Evolutionary conservation across 1,140 invertebrate genomes (phyloP), one percentile per base, ranked within the genome.

Genomic region (Chymomyza costata): DNA sequence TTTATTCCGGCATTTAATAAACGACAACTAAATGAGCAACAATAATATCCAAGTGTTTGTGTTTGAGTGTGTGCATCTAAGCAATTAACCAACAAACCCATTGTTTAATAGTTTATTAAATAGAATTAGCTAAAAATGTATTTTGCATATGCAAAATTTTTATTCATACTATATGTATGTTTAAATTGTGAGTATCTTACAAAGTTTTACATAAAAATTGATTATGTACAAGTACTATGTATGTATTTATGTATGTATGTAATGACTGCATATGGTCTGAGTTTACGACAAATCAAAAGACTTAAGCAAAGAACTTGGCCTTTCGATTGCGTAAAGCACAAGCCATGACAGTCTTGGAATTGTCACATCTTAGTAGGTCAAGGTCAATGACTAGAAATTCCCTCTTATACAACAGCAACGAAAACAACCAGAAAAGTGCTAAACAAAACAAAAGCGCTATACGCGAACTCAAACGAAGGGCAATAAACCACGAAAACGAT

Each of bases 401-500:
- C 73, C 61, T n/a, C n/a, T n/a, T n/a, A n/a, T n/a, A n/a, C n/a
- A n/a, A n/a, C n/a, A n/a, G n/a, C n/a, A n/a, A n/a, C 38, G 11
- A 2, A 15, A 38, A 14, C 11, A 16, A 58, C 43, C 30, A 39
- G 40, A 44, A 54, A 66, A 64, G 46, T 66, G 64, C 64, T 53
- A 53, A 45, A 50, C 65, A 60, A 18, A 38, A 25, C 34, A 25
- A 28, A 28, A 38, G 39, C 39, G 32, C 38, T 38, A n/a, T n/a
- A n/a, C n/a, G n/a, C n/a, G n/a, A n/a, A n/a, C n/a, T n/a, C n/a
- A 73, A 67, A 50, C 73, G 73, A 78, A 80, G 73, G 73, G 73
- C 73, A 78, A 78, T 67, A 78, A 78, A 80, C 73, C 60, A 52
- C 34, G 44, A 68, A 40, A 58, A 51, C 51, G 48, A 55, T 41